phyloP scores from a whole-genome alignment of 2,113 vertebrate species.

The Desmodus rotundus region DNA sequence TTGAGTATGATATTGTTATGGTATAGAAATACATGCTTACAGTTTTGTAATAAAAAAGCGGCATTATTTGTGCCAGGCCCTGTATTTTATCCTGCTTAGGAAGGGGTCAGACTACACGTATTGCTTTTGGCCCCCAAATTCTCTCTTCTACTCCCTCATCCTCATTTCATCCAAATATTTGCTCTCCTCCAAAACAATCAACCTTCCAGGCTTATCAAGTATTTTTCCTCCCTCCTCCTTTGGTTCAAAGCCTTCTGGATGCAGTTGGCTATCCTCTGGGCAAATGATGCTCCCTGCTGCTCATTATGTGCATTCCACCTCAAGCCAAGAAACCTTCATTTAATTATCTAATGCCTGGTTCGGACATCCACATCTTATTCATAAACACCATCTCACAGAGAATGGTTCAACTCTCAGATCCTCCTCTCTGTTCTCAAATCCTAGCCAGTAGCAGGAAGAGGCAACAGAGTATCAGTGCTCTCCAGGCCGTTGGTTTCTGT shows the following conservation, averaged over 20 bases:
- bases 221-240: neutral
- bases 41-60: too few species aligned
- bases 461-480: neutral
- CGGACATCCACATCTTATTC: neutral
- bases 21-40: too few species aligned
- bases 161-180: neutral
- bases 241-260: neutral
- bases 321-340: neutral
- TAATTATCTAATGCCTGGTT: constrained; percentile 25
- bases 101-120: neutral
- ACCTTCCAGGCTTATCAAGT: neutral
- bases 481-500: neutral
- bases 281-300: neutral
- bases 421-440: constrained; percentile 22
- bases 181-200: neutral
- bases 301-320: neutral
- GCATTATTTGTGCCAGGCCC: too few species aligned
- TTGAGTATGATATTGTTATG: too few species aligned
- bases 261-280: neutral
- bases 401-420: neutral
- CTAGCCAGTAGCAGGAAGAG: neutral
- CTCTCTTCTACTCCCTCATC: neutral
- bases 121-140: neutral
- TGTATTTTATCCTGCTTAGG: neutral
- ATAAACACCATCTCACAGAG: constrained; percentile 36